Evolutionary conservation across 2,888 invertebrate genomes (phyloP), one percentile per base, ranked within the genome.

Genomic region (Asteroscopus sphinx): DNA sequence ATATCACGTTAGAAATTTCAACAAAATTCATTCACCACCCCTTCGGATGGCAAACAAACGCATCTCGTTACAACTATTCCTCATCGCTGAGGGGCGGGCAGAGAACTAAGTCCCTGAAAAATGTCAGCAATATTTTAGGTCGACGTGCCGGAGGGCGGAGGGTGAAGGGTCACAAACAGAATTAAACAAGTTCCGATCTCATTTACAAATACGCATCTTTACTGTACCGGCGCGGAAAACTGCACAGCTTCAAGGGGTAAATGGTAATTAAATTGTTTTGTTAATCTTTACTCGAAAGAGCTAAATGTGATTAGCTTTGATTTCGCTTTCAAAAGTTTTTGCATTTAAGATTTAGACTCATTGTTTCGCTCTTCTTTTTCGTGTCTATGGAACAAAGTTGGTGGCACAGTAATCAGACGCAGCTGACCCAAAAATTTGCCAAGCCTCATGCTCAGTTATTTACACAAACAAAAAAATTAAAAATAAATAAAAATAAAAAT

Each of bases 101-200:
- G 68, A 72, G 63, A 69, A 71, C 64, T 75, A 82, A 86, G 78
- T 81, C 87, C 80, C 80, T 89, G 89, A 90, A 87, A 88, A 88
- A 90, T 90, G 86, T 81, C 82, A 76, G 78, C 82, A 71, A 90
- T 90, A 89, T 88, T 86, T 90, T 82, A 91, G 76, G 61, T 68
- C 57, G 81, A 80, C 81, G 71, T 68, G 73, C 69, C 68, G 61
- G 72, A 75, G 53, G 51, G 75, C 62, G 57, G 68, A 64, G 69
- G 63, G 64, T 15, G 59, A 41, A 58, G 68, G 68, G 73, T 52
- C 72, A 55, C 73, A 67, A 76, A 84, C 78, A 63, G 79, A 82
- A 85, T 88, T 86, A 86, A 82, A 82, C 75, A 78, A 82, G 74
- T 85, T 82, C 71, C 66, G 68, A 82, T 86, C 82, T 81, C 72